Conservation (phyloP, 2,113 vertebrate genomes). For the Gorsachius goisagi region DNA sequence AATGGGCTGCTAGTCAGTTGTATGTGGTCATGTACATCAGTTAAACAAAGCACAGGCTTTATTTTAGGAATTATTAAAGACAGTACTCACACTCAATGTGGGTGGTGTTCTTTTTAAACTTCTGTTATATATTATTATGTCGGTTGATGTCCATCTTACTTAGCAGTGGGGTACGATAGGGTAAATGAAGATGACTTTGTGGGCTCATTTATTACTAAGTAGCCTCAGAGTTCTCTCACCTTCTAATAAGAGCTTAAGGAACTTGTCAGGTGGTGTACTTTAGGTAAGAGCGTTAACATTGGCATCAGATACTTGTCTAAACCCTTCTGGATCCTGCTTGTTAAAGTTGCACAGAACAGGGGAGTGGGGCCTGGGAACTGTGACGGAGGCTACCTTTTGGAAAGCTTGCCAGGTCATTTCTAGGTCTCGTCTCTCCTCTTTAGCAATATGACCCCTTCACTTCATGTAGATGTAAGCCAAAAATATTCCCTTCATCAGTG, state of each 20-base stretch:
- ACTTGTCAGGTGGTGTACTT: not conserved
- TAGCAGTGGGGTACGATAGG: too few relatives aligned
- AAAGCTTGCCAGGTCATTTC: conserved; percentile 13
- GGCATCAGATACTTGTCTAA: not conserved
- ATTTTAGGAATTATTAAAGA: not conserved
- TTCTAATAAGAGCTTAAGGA: conserved; percentile 38
- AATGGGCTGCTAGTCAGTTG: not conserved
- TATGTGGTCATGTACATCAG: not conserved
- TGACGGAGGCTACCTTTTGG: not conserved
- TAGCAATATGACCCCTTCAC: conserved; percentile 1
- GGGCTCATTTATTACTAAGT: not conserved
- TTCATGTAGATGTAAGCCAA: not conserved
- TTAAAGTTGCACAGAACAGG: not conserved
- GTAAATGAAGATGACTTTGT: not conserved
- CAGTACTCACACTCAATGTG: not conserved
- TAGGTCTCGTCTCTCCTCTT: conserved; percentile 30
- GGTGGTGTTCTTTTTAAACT: not conserved
- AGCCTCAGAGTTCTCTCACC: not conserved
- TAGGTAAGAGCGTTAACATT: conserved; percentile 17
- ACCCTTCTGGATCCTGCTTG: not conserved
- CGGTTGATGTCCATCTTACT: not conserved
- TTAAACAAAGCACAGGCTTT: not conserved
- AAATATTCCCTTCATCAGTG: not conserved
- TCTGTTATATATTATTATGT: not conserved
- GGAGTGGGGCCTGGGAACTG: not conserved